Base-by-base conservation (phyloP, 2,113 vertebrate genomes). In the Desmodus rotundus region DNA sequence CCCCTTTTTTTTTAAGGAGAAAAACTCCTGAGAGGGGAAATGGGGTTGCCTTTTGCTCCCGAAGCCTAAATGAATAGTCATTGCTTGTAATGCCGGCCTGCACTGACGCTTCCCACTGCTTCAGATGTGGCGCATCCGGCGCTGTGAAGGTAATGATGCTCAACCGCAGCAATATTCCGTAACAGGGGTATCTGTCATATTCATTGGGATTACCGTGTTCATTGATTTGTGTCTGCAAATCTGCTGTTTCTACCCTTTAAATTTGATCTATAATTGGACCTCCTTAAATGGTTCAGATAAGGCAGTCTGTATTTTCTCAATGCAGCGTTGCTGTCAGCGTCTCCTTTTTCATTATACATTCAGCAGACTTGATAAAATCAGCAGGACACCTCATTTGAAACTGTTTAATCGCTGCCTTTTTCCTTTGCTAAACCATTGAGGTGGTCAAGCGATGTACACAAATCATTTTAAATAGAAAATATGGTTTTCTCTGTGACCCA, bases 291-390 rank as follows among this genome's bases (percentile, higher is more conserved):
- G 99, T 99, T 99, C 98, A 98, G 99, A 99, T 99, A 99, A 98
- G 99, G 98, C 98, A 98, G 98, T 99, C 98, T 99, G 99, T 99
- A 99, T 98, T 99, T 99, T 97, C 98, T 98, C 98, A 98, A 95
- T 93, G 97, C 98, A 98, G 97, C 98, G 97, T 99, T 98, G 98
- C 98, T 99, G 99, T 99, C 99, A 99, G 98, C 98, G 98, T 98
- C 98, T 98, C 98, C 99, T 99, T 99, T 99, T 99, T 99, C 99
- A 99, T 99, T 99, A 99, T 98, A 98, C 99, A 99, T 99, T 99
- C 99, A 99, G 99, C 99, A 99, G 99, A 99, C 99, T 99, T 99
- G 99, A 99, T 99, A 99, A 99, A 99, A 99, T 99, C 99, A 99
- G 99, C 99, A 98, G 99, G 99, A 99, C 99, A 99, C 98, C 98